Evolutionary conservation across 2,797 vertebrate genomes (phyloP), one percentile per base, ranked within the genome.

Genomic region (Phylloscopus collybita): DNA sequence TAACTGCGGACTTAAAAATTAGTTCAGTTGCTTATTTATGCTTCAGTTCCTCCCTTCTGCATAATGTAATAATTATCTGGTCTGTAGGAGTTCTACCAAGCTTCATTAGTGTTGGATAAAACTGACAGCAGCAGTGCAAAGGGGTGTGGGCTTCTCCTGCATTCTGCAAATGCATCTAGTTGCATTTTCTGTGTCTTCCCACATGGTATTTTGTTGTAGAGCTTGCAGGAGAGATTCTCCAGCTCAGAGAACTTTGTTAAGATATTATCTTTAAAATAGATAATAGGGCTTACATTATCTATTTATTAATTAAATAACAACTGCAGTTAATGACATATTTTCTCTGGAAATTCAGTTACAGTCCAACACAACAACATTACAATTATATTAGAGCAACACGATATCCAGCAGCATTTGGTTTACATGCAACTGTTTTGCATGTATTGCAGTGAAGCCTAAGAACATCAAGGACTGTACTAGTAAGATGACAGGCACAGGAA

Each of bases 1-100:
- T 56, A 84, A 80, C 36, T 69, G 47, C 0, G 1, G 76, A 81
- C 80, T 81, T 93, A 82, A 70, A 95, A 95, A 96, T 97, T 92
- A 93, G 59, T 95, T 90, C 73, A 45, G 82, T 90, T 90, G 79
- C 80, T 95, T 96, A 93, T 92, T 96, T 94, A 83, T 93, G 91
- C 95, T 90, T 95, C 91, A 80, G 10, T 92, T 94, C 82, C 87
- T 88, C 62, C 82, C 44, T 29, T 88, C 59, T 86, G 85, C 42
- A 70, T 90, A 94, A 94, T 90, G 51, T 57, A 72, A 70, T 81
- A 94, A 96, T 96, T 92, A 88, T 76, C 76, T 91, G 44, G 87
- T 88, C 91, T 29, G 66, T 90, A 93, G 91, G 91, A 93, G 80
- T 78, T 92, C 69, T 38, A 59, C 53, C 56, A 79, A 90, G 59